These are phyloP conservation scores for Tiaroga cobitis DNA, from an alignment of 2,797 vertebrate genomes.

Conservation along the genomic window DNA sequence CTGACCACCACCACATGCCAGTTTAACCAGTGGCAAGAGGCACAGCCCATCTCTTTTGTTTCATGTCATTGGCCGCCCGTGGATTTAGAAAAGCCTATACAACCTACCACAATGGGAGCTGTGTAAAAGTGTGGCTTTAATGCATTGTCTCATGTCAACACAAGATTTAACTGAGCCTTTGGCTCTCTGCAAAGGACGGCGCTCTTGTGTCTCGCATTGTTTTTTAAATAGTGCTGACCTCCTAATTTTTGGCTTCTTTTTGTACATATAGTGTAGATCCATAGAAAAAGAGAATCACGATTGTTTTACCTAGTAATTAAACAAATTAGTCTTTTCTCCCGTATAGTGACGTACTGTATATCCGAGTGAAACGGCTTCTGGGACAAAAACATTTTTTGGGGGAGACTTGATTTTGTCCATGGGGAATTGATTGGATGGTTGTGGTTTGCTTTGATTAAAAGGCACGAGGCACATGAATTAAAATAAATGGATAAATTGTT, in stretches of 20 bases:
- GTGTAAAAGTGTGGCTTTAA: slow-evolving; percentile 24
- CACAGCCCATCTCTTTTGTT: slow-evolving; percentile 30
- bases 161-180: slow-evolving; percentile 15
- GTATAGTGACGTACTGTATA: not conserved
- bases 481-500: not conserved
- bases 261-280: not conserved
- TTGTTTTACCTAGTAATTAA: not conserved
- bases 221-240: slow-evolving; percentile 22
- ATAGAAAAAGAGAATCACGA: not conserved
- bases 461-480: not conserved
- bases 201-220: slow-evolving; percentile 20
- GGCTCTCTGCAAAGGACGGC: not conserved
- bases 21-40: slow-evolving; percentile 8
- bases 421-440: not conserved
- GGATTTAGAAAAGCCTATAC: slow-evolving; percentile 19
- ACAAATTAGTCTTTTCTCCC: not conserved
- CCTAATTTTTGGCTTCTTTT: not conserved
- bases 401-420: not conserved
- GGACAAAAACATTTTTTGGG: not conserved
- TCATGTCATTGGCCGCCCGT: not conserved
- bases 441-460: not conserved
- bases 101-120: slow-evolving; percentile 32
- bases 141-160: slow-evolving; percentile 30
- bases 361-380: not conserved
- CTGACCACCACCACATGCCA: slow-evolving; percentile 57